Evolutionary conservation across 1,140 invertebrate genomes (phyloP).

Genomic region (Pentalonia nigronervosa): DNA sequence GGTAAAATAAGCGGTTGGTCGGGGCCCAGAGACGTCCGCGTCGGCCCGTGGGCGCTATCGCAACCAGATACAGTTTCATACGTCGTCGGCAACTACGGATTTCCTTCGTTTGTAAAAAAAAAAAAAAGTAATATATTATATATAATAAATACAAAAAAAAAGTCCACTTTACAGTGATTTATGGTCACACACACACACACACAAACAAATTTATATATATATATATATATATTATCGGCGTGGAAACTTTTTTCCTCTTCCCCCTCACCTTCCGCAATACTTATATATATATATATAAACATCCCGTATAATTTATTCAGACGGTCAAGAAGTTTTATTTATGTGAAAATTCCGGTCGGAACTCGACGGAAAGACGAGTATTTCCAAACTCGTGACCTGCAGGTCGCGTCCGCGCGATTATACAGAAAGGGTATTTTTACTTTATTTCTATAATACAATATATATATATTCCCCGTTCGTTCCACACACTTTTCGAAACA

Average conservation of each 20-base stretch:
- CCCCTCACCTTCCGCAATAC: neutral
- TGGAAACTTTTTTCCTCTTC: neutral
- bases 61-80: neutral
- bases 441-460: neutral
- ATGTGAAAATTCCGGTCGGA: slow-evolving; percentile 26
- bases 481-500: neutral
- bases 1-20: neutral
- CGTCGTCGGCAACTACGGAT: slow-evolving; percentile 5
- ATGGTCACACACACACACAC: neutral
- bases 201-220: neutral
- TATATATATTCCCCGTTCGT: neutral
- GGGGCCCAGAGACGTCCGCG: neutral
- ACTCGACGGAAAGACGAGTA: neutral
- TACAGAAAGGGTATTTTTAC: neutral
- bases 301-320: slow-evolving; percentile 40
- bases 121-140: neutral
- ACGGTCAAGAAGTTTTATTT: slow-evolving; percentile 52
- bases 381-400: neutral
- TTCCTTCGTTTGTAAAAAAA: neutral
- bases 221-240: slow-evolving; percentile 10
- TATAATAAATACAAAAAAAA: slow-evolving; percentile 29
- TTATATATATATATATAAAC: neutral
- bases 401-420: neutral
- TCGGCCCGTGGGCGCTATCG: neutral
- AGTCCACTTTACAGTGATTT: slow-evolving; percentile 34